Evolutionary conservation across 2,113 vertebrate genomes (phyloP), one percentile per base, ranked within the genome.

Genomic region (Cromileptes altivelis): DNA sequence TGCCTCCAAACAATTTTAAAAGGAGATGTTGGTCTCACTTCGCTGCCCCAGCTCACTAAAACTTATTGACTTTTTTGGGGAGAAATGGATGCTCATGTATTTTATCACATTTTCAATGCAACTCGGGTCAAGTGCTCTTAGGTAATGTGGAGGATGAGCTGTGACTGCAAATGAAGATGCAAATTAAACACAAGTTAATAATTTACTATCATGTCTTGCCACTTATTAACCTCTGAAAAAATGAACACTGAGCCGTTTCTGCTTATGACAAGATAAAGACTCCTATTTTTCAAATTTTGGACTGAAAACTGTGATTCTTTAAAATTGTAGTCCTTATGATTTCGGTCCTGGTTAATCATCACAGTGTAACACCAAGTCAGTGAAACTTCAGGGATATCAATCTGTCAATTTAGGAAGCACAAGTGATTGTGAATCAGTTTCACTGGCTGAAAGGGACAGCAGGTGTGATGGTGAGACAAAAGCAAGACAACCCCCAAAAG

Each of bases 21-120:
- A 55, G 49, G 14, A 70, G 25, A 65, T 49, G 53, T 68, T 72
- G 47, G 30, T 81, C 65, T 61, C 61, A 40, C 64, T 42, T 58
- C 17, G 19, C 6, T 21, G 64, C 50, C 15, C 45, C 15, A 23
- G 62, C 18, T 62, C 33, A 2, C 40, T 61, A 37, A 58, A 10
- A 61, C 47, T 53, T 79, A 68, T 62, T 37, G 63, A 45, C 49
- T 63, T 75, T 75, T 63, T 2, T 33, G 3, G 6, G 12, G 50
- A 57, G 75, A 65, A 79, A 45, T 61, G 1, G 60, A 57, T 70
- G 42, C 30, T 55, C 25, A 10, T 21, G 27, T 27, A 56, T 69
- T 81, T 81, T 12, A 11, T 33, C 15, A 19, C 18, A 53, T 21
- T 69, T 68, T 64, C 13, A 40, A 17, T n/a, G 13, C 21, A 50